Percentiles rank a stretch among this genome's conserved stretches.
Evolutionary conservation across 1,140 invertebrate species (phyloP).

Genomic region (Cydia strobilella): DNA sequence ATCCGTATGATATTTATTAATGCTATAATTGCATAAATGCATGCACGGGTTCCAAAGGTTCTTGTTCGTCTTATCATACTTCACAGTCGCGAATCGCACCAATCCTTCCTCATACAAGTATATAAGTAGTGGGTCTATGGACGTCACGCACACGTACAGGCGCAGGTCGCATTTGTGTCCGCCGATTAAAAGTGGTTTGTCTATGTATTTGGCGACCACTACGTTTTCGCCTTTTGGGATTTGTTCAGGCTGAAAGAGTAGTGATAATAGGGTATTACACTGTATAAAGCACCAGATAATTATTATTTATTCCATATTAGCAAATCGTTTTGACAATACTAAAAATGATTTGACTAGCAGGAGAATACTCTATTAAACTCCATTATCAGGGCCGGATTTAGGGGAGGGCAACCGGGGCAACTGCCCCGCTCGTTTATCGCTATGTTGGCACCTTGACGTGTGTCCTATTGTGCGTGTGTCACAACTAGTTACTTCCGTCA

Average conservation of each 20-base stretch:
- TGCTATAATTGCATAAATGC: constrained; percentile 96
- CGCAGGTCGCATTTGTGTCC: constrained; percentile 97
- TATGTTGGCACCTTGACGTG: too few relatives aligned
- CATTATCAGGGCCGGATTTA: too few relatives aligned
- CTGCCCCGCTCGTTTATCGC: too few relatives aligned
- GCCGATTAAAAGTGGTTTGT: constrained; percentile 96
- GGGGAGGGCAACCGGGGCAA: too few relatives aligned
- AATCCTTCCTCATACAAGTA: constrained; percentile 94
- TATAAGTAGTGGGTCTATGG: constrained; percentile 90
- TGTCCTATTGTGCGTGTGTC: too few relatives aligned
- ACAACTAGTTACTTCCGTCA: too few relatives aligned
- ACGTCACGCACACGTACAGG: constrained; percentile 92
- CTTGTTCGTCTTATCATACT: constrained; percentile 89
- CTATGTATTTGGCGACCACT: constrained; percentile 95
- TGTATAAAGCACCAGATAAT: too few relatives aligned
- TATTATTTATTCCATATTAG: too few relatives aligned
- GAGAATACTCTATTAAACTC: too few relatives aligned
- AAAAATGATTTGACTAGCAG: too few relatives aligned
- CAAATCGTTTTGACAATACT: too few relatives aligned
- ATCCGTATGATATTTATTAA: constrained; percentile 95
- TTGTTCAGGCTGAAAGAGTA: constrained; percentile 88
- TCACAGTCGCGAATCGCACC: constrained; percentile 92
- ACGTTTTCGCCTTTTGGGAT: constrained; percentile 94
- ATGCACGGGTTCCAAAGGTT: constrained; percentile 95
- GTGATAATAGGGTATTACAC: not conserved